phyloP scores from a whole-genome alignment of 2,113 vertebrate genomes.

The Seriola aureovittata region DNA sequence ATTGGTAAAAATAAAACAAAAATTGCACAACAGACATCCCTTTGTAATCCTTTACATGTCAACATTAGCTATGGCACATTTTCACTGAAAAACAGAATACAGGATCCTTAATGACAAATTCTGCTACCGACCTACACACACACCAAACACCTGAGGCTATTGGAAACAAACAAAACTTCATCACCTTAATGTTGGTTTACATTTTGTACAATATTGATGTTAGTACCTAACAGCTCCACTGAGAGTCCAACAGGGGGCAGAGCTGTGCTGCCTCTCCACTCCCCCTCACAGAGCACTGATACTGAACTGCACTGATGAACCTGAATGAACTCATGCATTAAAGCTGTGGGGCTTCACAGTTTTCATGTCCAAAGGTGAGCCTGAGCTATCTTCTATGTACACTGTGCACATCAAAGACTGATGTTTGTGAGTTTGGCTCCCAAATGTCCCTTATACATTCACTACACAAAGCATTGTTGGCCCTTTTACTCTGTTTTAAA shows the following conservation, averaged over 20 bases:
- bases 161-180: background rate
- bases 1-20: background rate
- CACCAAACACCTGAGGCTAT: background rate
- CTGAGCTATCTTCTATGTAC: background rate
- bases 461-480: background rate
- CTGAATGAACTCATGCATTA: too few species aligned
- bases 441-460: background rate
- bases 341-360: background rate
- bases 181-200: too few species aligned
- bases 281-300: background rate
- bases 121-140: background rate
- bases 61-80: background rate
- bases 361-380: background rate
- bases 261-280: background rate
- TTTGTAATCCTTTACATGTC: constrained; percentile 6
- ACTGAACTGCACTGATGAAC: background rate
- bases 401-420: background rate
- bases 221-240: background rate
- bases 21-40: background rate
- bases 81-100: background rate
- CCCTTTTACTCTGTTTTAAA: background rate
- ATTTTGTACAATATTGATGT: too few species aligned
- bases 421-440: background rate
- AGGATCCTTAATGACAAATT: background rate
- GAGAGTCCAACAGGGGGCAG: constrained; percentile 45